Percentiles rank a stretch among this genome's conserved stretches.
Evolutionary conservation across 35 echinoderm and acorn worm species (phyloP).

Genomic region (Heliocidaris tuberculata): DNA sequence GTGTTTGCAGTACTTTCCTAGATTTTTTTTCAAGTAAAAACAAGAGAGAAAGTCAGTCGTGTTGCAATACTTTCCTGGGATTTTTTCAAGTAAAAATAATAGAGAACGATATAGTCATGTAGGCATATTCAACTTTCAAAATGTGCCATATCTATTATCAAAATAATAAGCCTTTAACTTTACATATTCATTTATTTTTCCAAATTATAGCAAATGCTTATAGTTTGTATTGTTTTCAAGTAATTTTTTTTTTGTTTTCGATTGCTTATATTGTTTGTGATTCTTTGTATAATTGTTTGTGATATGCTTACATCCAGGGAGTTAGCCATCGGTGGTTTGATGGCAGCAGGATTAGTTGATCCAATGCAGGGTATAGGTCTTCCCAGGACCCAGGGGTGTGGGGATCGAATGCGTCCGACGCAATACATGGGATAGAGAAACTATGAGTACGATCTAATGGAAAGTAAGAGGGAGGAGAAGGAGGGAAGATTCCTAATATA

Average conservation of each 20-base stretch:
- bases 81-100: neutral
- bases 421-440: neutral
- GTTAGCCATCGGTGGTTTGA: neutral
- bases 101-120: neutral
- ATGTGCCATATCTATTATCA: too few relatives aligned
- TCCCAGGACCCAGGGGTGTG: neutral
- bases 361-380: neutral
- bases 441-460: neutral
- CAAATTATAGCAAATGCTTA: neutral
- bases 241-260: too few relatives aligned
- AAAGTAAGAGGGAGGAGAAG: too few relatives aligned
- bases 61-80: neutral
- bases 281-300: neutral
- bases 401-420: neutral
- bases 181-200: neutral
- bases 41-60: neutral
- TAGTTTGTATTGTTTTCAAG: too few relatives aligned
- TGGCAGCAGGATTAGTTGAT: neutral
- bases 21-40: neutral
- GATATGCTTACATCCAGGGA: neutral
- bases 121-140: too few relatives aligned
- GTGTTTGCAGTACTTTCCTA: neutral
- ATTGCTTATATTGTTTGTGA: too few relatives aligned
- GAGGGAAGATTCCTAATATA: too few relatives aligned
- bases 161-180: too few relatives aligned